Percentiles rank a stretch among this genome's conserved stretches.
phyloP scores from a whole-genome alignment of 2,888 invertebrate genomes.

The Troilus luridus region DNA sequence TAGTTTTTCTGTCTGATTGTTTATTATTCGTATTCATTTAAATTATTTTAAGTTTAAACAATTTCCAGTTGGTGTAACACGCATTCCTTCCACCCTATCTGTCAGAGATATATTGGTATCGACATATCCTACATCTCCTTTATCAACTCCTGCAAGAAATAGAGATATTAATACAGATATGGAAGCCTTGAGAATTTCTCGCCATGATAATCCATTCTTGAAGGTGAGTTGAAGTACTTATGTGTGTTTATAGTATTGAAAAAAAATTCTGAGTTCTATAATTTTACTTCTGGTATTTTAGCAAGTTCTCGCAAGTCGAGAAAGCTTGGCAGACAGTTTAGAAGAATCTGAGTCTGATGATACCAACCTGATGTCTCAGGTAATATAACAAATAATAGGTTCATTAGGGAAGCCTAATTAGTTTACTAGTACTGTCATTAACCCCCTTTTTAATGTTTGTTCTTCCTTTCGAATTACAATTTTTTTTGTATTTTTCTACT shows the following conservation, averaged over 20 bases:
- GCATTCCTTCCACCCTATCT: conserved; percentile 71
- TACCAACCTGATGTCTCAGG: conserved; percentile 84
- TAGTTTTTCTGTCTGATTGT: neutral
- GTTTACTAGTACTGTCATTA: neutral
- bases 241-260: neutral
- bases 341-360: conserved; percentile 84
- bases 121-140: conserved; percentile 70
- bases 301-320: conserved; percentile 85
- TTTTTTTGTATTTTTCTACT: neutral
- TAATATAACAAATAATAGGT: conserved; percentile 67
- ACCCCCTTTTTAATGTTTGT: neutral
- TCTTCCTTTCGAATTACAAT: neutral
- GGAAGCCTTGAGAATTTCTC: conserved; percentile 84
- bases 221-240: conserved; percentile 72
- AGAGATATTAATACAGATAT: conserved; percentile 87
- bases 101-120: conserved; percentile 69
- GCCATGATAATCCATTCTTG: conserved; percentile 88
- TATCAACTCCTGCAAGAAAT: conserved; percentile 80
- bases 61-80: conserved; percentile 67
- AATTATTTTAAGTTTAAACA: neutral
- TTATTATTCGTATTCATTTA: neutral
- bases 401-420: neutral
- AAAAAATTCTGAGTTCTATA: neutral
- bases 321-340: conserved; percentile 81
- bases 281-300: conserved; percentile 68